phyloP scores from a whole-genome alignment of 2,113 vertebrate species.

The Lethenteron reissneri region DNA sequence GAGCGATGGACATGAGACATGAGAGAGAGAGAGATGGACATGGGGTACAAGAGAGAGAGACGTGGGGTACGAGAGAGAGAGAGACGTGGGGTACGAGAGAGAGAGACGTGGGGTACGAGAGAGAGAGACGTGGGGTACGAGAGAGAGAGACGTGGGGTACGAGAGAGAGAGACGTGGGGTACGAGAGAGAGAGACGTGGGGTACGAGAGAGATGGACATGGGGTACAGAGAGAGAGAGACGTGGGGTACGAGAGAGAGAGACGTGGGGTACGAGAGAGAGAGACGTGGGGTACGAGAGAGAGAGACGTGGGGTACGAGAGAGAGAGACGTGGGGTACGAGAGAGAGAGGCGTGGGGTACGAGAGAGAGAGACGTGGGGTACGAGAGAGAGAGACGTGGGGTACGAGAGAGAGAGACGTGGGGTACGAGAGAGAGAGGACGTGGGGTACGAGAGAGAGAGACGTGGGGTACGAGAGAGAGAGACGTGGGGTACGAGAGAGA shows the following conservation, averaged over 20 bases:
- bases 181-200: neutral
- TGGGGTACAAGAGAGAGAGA: neutral
- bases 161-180: neutral
- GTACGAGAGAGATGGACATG: neutral
- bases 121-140: neutral
- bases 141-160: neutral
- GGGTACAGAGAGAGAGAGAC: neutral
- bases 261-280: no score
- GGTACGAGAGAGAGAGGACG: neutral
- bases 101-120: neutral
- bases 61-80: neutral
- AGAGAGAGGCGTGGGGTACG: neutral
- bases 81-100: neutral
- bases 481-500: neutral
- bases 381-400: neutral
- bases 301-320: neutral
- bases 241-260: no score
- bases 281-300: neutral
- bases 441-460: neutral
- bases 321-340: neutral
- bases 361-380: neutral
- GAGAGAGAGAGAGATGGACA: neutral
- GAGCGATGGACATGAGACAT: neutral
- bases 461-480: neutral
- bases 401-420: neutral